Evolutionary conservation across 2,797 vertebrate species (phyloP).

Genomic region (Poecilia velifera): DNA sequence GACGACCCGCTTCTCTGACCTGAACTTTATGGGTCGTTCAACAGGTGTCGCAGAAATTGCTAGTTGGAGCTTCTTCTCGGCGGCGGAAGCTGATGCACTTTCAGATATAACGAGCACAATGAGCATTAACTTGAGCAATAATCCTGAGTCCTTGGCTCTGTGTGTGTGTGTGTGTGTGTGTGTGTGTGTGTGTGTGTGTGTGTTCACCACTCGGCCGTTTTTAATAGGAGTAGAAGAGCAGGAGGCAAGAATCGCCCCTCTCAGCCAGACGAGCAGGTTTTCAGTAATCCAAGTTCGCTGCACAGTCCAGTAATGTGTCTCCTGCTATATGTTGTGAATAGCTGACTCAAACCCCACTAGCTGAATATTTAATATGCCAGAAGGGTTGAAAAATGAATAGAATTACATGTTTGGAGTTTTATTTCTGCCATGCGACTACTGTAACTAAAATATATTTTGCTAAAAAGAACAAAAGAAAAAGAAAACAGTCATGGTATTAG

Average conservation of each 20-base stretch:
- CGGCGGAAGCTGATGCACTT: slow-evolving; percentile 15
- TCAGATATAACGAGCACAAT: slow-evolving; percentile 5
- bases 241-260: not conserved
- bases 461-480: not conserved
- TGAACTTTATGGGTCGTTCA: slow-evolving; percentile 6
- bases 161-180: not conserved
- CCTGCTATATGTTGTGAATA: not conserved
- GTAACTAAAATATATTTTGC: not conserved
- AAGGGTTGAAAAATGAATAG: not conserved
- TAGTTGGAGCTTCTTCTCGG: not conserved
- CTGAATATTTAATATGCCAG: not conserved
- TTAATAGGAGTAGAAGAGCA: not conserved
- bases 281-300: not conserved
- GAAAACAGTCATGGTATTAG: no score
- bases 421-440: not conserved
- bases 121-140: slow-evolving; percentile 10
- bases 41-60: slow-evolving; percentile 14
- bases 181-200: not conserved
- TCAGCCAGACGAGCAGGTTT: slow-evolving; percentile 3
- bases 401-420: not conserved
- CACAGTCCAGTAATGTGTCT: slow-evolving; percentile 1
- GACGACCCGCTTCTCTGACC: slow-evolving; percentile 1
- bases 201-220: not conserved
- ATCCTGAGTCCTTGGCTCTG: not conserved
- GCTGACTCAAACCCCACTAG: not conserved